Percentiles rank a stretch among this genome's conserved stretches.
Evolutionary conservation across 2,888 invertebrate genomes (phyloP).

Genomic region (Caenorhabditis angaria): DNA sequence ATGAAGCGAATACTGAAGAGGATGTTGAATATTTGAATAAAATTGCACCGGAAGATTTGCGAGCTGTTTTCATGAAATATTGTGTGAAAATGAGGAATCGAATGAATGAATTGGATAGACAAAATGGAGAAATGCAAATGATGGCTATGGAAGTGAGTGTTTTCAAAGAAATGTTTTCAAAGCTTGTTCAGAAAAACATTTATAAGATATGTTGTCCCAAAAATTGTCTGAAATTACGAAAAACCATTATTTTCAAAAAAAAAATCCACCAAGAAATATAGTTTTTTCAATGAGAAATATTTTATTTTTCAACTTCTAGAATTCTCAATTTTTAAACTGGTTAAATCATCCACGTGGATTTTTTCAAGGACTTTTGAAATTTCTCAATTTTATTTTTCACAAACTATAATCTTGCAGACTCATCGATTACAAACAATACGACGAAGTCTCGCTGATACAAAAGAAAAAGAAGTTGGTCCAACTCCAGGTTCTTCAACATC

Average conservation of each 20-base stretch:
- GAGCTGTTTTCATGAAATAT: constrained; percentile 58
- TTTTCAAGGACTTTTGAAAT: not conserved
- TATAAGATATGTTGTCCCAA: not conserved
- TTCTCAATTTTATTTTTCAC: not conserved
- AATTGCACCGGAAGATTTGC: constrained; percentile 58
- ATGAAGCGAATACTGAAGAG: constrained; percentile 14
- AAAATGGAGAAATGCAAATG: constrained; percentile 51
- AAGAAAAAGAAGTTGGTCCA: constrained; percentile 12
- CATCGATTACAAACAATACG: constrained; percentile 48
- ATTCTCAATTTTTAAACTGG: not conserved
- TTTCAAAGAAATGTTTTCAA: too few species aligned
- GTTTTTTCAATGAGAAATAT: not conserved
- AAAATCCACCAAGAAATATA: too few species aligned
- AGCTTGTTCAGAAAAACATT: not conserved
- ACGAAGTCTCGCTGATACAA: constrained; percentile 48
- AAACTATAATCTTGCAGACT: constrained; percentile 17
- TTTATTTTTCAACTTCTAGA: not conserved
- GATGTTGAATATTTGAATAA: constrained; percentile 8
- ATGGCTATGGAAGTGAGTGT: constrained; percentile 49
- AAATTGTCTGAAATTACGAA: not conserved
- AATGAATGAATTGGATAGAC: constrained; percentile 40
- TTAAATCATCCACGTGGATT: not conserved
- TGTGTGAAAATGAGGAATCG: constrained; percentile 38
- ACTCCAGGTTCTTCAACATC: not conserved
- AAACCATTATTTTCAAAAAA: not conserved